Percentiles rank a stretch among this genome's conserved stretches.
Evolutionary conservation across 1,140 invertebrate genomes (phyloP).

Genomic region (Euglossa dilemma): DNA sequence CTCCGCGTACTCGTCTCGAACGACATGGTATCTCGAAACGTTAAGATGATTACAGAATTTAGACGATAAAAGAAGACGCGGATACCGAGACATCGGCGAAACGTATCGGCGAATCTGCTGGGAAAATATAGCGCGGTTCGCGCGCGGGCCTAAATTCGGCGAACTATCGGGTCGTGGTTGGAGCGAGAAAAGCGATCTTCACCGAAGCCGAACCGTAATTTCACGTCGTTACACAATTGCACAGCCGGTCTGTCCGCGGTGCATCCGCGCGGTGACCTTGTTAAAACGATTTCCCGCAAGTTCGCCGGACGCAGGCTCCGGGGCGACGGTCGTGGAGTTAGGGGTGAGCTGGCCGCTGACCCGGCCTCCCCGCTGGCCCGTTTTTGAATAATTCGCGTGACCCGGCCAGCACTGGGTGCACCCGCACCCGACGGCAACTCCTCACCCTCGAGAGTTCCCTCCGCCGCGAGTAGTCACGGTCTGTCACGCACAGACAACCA

Average conservation of each 20-base stretch:
- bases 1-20: too few relatives aligned
- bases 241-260: not conserved
- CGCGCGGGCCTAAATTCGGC: too few relatives aligned
- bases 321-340: conserved; percentile 7
- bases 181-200: too few relatives aligned
- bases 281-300: conserved; percentile 9
- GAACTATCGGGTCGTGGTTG: too few relatives aligned
- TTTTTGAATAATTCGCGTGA: conserved; percentile 40
- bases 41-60: too few relatives aligned
- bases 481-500: conserved; percentile 41
- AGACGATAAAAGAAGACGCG: too few relatives aligned
- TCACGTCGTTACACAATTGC: not conserved
- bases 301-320: not conserved
- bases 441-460: not conserved
- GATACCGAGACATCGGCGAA: too few relatives aligned
- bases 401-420: conserved; percentile 10
- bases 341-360: not conserved
- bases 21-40: too few relatives aligned
- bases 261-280: not conserved
- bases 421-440: not conserved
- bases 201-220: not conserved
- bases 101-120: too few relatives aligned
- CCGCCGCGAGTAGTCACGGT: conserved; percentile 18
- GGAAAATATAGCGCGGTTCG: too few relatives aligned
- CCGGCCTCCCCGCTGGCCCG: not conserved